A percentile compares a stretch with the other conserved stretches of the same genome.
Evolutionary conservation across 2,888 invertebrate species (phyloP).

Genomic region (Amblyteles armatorius): DNA sequence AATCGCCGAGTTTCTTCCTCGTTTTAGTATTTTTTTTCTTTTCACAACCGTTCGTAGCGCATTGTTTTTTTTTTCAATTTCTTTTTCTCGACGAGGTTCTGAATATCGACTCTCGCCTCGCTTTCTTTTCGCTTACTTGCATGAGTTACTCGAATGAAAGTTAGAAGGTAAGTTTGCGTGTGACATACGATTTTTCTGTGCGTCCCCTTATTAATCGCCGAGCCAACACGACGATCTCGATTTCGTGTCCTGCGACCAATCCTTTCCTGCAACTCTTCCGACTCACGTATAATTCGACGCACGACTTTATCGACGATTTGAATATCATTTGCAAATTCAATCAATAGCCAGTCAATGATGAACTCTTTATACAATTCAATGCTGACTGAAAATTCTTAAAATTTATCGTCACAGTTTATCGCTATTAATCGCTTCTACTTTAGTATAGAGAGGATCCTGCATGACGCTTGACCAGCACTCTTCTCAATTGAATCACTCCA

Average conservation of each 20-base stretch:
- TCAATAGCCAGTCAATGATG: not conserved
- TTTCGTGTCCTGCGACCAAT: conserved; percentile 11
- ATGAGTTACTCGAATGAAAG: conserved; percentile 42
- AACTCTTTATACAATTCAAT: not conserved
- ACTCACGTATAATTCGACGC: not conserved
- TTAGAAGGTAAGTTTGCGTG: conserved; percentile 50
- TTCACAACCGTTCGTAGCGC: conserved; percentile 26
- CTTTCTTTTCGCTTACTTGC: conserved; percentile 55
- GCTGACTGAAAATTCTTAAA: not conserved
- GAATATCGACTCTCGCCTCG: conserved; percentile 47
- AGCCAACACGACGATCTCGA: conserved; percentile 20
- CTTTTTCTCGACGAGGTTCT: conserved; percentile 6
- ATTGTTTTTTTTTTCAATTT: conserved; percentile 17
- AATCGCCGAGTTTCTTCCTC: conserved; percentile 34
- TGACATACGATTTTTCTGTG: conserved; percentile 7
- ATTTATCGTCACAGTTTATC: not conserved
- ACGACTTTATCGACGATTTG: not conserved
- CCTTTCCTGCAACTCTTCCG: not conserved
- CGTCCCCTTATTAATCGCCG: not conserved
- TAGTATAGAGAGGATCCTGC: conserved; percentile 68
- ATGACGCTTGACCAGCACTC: conserved; percentile 75
- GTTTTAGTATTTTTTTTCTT: conserved; percentile 20
- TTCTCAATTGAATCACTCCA: conserved; percentile 52
- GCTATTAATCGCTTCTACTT: conserved; percentile 1
- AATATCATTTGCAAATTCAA: not conserved